Base-by-base conservation (phyloP, 2,797 vertebrate species). In the Philypnodon macrostomus region DNA sequence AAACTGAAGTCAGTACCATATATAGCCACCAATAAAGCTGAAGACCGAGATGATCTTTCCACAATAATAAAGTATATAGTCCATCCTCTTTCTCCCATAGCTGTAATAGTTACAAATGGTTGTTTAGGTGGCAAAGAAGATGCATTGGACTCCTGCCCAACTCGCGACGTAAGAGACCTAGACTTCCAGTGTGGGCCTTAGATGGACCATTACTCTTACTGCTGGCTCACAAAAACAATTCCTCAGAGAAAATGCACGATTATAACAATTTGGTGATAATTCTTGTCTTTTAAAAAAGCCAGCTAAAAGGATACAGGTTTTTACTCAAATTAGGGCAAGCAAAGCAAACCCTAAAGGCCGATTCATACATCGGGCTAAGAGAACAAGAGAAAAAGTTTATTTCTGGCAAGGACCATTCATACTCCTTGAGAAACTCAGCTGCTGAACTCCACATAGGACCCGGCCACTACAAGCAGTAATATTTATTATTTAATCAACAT, bases 41-140 rank as follows among this genome's bases (percentile, higher is more conserved):
- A 55, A 42, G 46, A 46, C 9, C 31, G 15, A 35, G 48, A 19
- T 23, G 53, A 62, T 58, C 30, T 47, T 34, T 74, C 27, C 30
- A 15, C 27, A 31, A 27, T 47, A 48, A 47, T 17, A 50, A 51
- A 52, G 44, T 50, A 50, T 73, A 53, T 49, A n/a, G 41, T 15
- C 37, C n/a, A 27, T 33, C 32, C 12, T 34, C 50, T 17, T 50
- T 18, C 54, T 40, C 33, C 40, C 33, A 16, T 32, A 34, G 55
- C 57, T 26, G 48, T 72, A 75, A 76, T 50, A 39, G 56, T 56
- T 70, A 66, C 63, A 78, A 68, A 70, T 72, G 48, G 40, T 7
- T 38, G 53, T 57, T 65, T 33, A 57, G 45, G 47, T 40, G 52
- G 53, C 47, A 67, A 67, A 59, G 47, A 56, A 63, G 56, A 79